These are phyloP conservation scores for Squalus acanthias DNA, from an alignment of 2,797 vertebrate genomes.

Conservation along the genomic window DNA sequence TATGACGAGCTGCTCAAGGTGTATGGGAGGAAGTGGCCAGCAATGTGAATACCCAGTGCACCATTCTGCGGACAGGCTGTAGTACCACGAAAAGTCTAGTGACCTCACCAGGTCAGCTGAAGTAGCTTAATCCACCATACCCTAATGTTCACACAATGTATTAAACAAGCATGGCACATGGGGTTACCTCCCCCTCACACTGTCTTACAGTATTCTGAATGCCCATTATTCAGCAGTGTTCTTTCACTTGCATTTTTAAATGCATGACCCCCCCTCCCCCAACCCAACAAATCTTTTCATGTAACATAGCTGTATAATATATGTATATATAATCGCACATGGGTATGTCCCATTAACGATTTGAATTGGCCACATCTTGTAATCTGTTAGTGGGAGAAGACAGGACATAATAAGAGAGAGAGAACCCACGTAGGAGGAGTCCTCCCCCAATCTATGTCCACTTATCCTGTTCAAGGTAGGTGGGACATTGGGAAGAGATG, in stretches of 20 bases:
- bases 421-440: neutral
- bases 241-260: neutral
- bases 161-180: neutral
- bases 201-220: no score
- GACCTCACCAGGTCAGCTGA: neutral
- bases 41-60: neutral
- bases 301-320: neutral
- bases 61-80: neutral
- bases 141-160: neutral
- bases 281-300: neutral
- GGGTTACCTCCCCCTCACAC: no score
- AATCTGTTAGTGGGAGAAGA: neutral
- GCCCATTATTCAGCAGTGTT: neutral
- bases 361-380: neutral
- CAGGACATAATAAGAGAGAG: no score
- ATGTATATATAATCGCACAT: neutral
- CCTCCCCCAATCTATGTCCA: neutral
- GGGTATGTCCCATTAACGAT: neutral
- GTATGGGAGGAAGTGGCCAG: neutral
- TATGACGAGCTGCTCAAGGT: neutral
- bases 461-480: neutral
- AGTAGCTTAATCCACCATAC: neutral
- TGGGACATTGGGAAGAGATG: neutral
- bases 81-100: neutral
- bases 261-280: neutral